Percentiles rank a stretch among this genome's conserved stretches.
phyloP scores from a whole-genome alignment of 1,140 invertebrate species.

The Plectrocnemia conspersa region DNA sequence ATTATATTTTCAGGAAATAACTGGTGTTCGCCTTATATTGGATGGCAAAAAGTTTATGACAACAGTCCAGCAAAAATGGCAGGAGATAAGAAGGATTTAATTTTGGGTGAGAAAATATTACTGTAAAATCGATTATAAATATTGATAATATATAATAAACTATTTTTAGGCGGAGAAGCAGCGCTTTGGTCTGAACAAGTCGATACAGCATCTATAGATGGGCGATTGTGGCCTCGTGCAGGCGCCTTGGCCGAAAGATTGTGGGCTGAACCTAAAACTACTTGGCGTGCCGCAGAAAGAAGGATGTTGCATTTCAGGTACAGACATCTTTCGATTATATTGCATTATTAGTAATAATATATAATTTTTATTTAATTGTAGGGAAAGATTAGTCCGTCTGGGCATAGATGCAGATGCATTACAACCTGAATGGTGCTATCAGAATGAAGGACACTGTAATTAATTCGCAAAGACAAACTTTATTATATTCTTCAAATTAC shows the following conservation, averaged over 20 bases:
- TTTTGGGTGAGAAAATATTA: too few species aligned
- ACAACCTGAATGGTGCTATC: slow-evolving; percentile 76
- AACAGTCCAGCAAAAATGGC: slow-evolving; percentile 64
- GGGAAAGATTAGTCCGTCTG: slow-evolving; percentile 63
- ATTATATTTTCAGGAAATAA: slow-evolving; percentile 69
- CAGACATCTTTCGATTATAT: neutral
- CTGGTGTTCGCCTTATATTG: slow-evolving; percentile 84
- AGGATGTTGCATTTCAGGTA: slow-evolving; percentile 56
- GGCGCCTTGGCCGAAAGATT: slow-evolving; percentile 76
- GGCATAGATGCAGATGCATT: slow-evolving; percentile 66
- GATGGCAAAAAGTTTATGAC: slow-evolving; percentile 81
- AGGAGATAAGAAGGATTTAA: slow-evolving; percentile 49
- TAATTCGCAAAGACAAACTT: too few species aligned
- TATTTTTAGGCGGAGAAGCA: slow-evolving; percentile 63
- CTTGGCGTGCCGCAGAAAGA: slow-evolving; percentile 61
- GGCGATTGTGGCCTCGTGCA: slow-evolving; percentile 70
- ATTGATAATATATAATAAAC: too few species aligned
- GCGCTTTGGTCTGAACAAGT: slow-evolving; percentile 78
- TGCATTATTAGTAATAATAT: neutral
- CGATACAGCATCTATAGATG: slow-evolving; percentile 61
- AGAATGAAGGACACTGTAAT: slow-evolving; percentile 67
- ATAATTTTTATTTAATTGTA: slow-evolving; percentile 44
- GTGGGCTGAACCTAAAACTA: slow-evolving; percentile 62
- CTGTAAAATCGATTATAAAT: too few species aligned
- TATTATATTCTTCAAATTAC: too few species aligned